Base-by-base conservation (phyloP, 2,797 vertebrate genomes). In the Phaenicophaeus curvirostris region DNA sequence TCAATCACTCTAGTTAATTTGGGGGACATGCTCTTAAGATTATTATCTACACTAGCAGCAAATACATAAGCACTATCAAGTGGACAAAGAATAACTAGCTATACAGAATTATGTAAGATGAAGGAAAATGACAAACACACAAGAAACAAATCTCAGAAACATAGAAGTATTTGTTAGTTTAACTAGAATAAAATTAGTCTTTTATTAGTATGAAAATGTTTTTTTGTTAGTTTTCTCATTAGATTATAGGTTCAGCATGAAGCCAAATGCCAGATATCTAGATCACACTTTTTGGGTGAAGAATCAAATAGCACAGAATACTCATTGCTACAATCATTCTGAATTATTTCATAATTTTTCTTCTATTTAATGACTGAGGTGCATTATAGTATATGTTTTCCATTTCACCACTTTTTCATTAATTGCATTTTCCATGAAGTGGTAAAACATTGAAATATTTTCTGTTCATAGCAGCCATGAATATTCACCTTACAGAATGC, bases 271-370 rank as follows among this genome's bases (percentile, higher is more conserved):
- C 25, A 87, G 23, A 57, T 91, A 53, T 69, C n/a, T 73, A 80
- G 17, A 79, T 39, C 3, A 39, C 14, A 33, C 25, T 86, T 81
- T 35, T 33, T 14, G 11, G 35, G 6, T 39, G 51, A 87, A 87
- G n/a, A 62, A 42, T 59, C 33, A 69, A 71, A 69, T 39, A 53
- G 11, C 23, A 69, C 1, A 57, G 27, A 87, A 61, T 23, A 67
- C 15, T 6, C 8, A 62, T 68, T 67, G 8, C 12, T 84, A 63
- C 0, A 1, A n/a, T 62, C 0, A 71, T 68, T 78, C n/a, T 18
- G 5, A 91, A 65, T 23, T 72, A 61, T 65, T 83, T 72, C 33
- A 50, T 4, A n/a, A 1, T 39, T 76, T 85, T 21, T 54, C 12
- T 62, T 53, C 31, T 50, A 68, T 50, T 75, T 75, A 63, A 71